Conservation (phyloP, 2,888 invertebrate genomes). For the Eumacrocentrus americanus region DNA sequence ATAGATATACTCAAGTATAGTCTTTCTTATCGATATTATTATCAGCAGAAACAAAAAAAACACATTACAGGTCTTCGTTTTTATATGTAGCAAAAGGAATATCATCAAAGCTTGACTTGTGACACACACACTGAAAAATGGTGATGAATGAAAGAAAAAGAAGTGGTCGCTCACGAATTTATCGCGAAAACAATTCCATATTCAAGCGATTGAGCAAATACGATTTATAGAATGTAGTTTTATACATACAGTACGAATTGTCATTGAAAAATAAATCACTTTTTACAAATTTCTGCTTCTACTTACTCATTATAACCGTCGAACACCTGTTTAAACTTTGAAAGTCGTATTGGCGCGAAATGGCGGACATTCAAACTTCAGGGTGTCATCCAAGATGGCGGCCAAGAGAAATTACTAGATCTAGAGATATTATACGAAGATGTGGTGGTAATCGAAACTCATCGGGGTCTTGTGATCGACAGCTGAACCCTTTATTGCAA, state of each 20-base stretch:
- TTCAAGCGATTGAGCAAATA: constrained; percentile 5
- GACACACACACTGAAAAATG: background rate
- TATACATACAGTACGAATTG: constrained; percentile 54
- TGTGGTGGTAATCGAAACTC: constrained; percentile 27
- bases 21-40: constrained; percentile 39
- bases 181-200: background rate
- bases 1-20: constrained; percentile 46
- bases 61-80: background rate
- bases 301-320: background rate
- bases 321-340: no score
- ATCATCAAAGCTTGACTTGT: constrained; percentile 21
- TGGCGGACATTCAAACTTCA: background rate
- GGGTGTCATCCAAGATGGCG: background rate
- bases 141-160: background rate
- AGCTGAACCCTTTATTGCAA: constrained; percentile 40
- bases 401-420: constrained; percentile 11
- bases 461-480: constrained; percentile 50
- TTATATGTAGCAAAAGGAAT: constrained; percentile 3
- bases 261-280: constrained; percentile 52
- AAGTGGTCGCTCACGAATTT: background rate
- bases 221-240: constrained; percentile 47
- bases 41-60: constrained; percentile 13
- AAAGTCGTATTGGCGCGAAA: no score
- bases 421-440: background rate
- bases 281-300: constrained; percentile 44